phyloP scores from a whole-genome alignment of 2,888 invertebrate species.

The Agonum fuliginosum region DNA sequence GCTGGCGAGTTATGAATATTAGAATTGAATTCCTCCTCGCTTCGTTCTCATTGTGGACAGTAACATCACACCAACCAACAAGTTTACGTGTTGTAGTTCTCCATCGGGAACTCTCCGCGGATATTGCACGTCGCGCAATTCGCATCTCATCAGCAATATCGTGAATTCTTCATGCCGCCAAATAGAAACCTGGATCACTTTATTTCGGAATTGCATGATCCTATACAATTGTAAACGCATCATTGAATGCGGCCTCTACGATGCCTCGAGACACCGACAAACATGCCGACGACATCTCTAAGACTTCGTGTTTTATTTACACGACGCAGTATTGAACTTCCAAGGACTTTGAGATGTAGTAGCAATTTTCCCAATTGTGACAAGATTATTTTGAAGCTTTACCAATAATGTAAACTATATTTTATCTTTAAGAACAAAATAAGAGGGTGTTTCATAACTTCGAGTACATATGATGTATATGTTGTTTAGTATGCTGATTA shows the following conservation, averaged over 20 bases:
- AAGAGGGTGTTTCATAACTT: too few relatives aligned
- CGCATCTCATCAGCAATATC: constrained; percentile 70
- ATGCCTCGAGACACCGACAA: background rate
- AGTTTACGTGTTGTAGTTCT: constrained; percentile 4
- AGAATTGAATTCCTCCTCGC: too few relatives aligned
- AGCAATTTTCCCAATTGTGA: too few relatives aligned
- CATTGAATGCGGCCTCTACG: constrained; percentile 9
- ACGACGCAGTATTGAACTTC: too few relatives aligned
- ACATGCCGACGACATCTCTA: constrained; percentile 20
- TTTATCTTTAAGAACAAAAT: too few relatives aligned
- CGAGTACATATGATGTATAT: too few relatives aligned
- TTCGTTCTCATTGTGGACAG: constrained; percentile 22
- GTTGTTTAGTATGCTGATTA: too few relatives aligned
- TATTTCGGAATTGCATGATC: constrained; percentile 67
- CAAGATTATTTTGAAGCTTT: too few relatives aligned
- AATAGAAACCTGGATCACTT: constrained; percentile 67
- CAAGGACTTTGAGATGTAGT: too few relatives aligned
- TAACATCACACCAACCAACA: background rate
- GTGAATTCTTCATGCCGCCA: constrained; percentile 69
- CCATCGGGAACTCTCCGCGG: constrained; percentile 62
- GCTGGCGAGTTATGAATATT: too few relatives aligned
- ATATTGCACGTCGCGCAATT: constrained; percentile 68
- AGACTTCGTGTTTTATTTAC: too few relatives aligned
- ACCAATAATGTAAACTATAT: too few relatives aligned
- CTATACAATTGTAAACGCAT: constrained; percentile 63